Conservation (phyloP, 1,140 invertebrate species). For the Megathymus violae region DNA sequence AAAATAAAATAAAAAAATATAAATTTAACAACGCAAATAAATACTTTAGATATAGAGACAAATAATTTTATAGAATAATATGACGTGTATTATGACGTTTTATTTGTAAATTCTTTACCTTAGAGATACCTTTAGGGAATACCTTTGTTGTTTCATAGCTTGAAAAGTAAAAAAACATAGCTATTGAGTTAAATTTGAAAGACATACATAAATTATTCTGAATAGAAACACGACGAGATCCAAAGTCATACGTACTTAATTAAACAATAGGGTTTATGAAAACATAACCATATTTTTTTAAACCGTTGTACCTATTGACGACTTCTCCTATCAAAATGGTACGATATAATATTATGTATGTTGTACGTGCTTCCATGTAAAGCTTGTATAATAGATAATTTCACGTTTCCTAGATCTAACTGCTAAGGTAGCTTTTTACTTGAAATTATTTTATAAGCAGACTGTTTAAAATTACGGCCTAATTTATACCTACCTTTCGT, state of each 20-base stretch:
- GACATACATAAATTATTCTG: too few relatives aligned
- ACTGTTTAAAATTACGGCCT: constrained; percentile 36
- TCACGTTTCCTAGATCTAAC: constrained; percentile 40
- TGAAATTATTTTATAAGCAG: constrained; percentile 32
- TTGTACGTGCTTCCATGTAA: constrained; percentile 59
- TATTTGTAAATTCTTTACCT: background rate
- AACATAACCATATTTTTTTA: constrained; percentile 8
- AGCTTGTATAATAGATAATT: constrained; percentile 46
- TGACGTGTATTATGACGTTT: background rate
- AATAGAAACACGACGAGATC: constrained; percentile 1
- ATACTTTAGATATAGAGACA: background rate
- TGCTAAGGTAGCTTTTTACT: constrained; percentile 32
- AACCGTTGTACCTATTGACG: background rate
- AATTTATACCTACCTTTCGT: constrained; percentile 37
- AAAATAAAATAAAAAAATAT: constrained; percentile 11
- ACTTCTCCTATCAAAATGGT: constrained; percentile 14
- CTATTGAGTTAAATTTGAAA: too few relatives aligned
- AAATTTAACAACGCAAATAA: background rate
- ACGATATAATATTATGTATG: constrained; percentile 33
- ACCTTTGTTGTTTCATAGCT: too few relatives aligned
- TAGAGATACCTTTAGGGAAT: too few relatives aligned
- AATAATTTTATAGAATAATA: background rate
- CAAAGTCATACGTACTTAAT: constrained; percentile 51
- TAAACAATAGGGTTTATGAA: constrained; percentile 21
- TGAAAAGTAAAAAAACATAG: constrained; percentile 17